Evolutionary conservation across 2,888 invertebrate genomes (phyloP).

Genomic region (Brachyptera risi): DNA sequence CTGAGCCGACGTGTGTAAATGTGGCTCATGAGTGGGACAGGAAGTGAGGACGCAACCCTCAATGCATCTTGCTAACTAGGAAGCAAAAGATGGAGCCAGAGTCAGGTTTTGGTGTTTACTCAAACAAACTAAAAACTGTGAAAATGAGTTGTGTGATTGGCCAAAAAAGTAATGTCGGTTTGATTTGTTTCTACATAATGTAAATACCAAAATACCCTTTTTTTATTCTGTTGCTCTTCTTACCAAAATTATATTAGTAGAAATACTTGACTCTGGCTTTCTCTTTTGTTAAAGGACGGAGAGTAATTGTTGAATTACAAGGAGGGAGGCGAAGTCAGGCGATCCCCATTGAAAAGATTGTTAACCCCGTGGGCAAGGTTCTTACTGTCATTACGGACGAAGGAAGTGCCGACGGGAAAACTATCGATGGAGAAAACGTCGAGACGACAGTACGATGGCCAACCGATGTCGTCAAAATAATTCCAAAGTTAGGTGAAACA

Average conservation of each 20-base stretch:
- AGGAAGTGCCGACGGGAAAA: slow-evolving; percentile 34
- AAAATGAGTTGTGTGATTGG: slow-evolving; percentile 9
- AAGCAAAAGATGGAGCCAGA: slow-evolving; percentile 46
- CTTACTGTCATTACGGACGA: slow-evolving; percentile 50
- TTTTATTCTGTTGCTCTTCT: background rate
- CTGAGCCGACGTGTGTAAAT: too few species aligned
- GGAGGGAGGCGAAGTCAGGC: slow-evolving; percentile 40
- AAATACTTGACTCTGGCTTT: slow-evolving; percentile 75
- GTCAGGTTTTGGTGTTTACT: slow-evolving; percentile 40
- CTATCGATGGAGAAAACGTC: slow-evolving; percentile 32
- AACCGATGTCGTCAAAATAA: slow-evolving; percentile 17
- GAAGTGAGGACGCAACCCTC: too few species aligned
- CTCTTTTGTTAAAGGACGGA: slow-evolving; percentile 65
- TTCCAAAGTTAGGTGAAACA: slow-evolving; percentile 41
- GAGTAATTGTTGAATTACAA: slow-evolving; percentile 42
- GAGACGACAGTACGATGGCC: slow-evolving; percentile 35
- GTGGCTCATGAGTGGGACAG: too few species aligned
- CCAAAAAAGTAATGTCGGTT: background rate
- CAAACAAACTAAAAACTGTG: background rate
- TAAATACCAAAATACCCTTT: background rate
- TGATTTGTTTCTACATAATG: background rate
- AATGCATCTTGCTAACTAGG: too few species aligned
- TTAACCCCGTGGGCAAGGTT: slow-evolving; percentile 73
- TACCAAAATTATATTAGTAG: background rate
- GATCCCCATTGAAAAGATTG: slow-evolving; percentile 59